A percentile compares a stretch with the other conserved stretches of the same genome.
phyloP scores from a whole-genome alignment of 2,113 vertebrate species.

The Pungitius pungitius region DNA sequence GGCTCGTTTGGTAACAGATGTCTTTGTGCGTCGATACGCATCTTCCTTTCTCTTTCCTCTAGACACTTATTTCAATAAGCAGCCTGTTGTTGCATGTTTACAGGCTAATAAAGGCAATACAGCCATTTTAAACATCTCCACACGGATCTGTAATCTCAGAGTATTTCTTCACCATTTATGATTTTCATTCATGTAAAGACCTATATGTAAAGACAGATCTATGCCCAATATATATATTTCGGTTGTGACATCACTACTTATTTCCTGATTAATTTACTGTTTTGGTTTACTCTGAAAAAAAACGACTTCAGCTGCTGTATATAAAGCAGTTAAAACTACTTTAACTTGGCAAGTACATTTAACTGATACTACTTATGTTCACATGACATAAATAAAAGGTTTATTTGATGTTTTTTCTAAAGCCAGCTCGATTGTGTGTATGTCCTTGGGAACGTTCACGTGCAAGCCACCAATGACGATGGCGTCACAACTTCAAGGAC shows the following conservation, averaged over 20 bases:
- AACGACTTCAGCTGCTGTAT: neutral
- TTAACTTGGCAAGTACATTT: neutral
- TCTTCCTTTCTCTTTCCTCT: neutral
- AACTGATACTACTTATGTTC: neutral
- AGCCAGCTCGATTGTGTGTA: neutral
- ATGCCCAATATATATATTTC: too few species aligned
- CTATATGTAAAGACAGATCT: too few species aligned
- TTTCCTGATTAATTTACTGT: too few species aligned
- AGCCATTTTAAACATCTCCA: neutral
- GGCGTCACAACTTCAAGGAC: conserved; percentile 36
- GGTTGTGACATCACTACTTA: too few species aligned
- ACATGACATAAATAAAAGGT: neutral
- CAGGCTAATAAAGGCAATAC: neutral
- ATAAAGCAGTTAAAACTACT: neutral
- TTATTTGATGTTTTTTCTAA: neutral
- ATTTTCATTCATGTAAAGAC: neutral
- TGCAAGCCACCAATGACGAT: neutral
- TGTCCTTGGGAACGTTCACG: conserved; percentile 53
- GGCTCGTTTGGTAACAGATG: neutral
- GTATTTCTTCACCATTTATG: neutral
- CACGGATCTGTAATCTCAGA: neutral
- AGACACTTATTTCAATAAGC: neutral
- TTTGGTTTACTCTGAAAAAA: neutral
- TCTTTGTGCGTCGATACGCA: neutral
- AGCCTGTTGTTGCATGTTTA: neutral